Evolutionary conservation across 2,113 vertebrate genomes (phyloP), one percentile per base, ranked within the genome.

Genomic region (Ophthalmolycus amberensis): DNA sequence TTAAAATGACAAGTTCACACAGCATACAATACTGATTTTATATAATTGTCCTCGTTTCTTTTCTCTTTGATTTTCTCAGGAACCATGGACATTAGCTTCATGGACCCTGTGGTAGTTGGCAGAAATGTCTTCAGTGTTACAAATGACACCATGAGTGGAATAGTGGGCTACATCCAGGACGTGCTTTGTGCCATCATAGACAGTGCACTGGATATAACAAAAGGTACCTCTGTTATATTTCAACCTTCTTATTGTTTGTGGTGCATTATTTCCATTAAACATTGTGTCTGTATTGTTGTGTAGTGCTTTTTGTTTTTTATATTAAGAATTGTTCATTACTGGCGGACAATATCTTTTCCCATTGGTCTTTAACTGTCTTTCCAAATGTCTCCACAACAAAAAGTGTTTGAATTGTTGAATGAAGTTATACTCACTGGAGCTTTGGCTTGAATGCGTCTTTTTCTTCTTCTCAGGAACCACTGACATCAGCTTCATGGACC

Each of bases 401-500:
- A 34, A 66, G 34, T 1, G 1, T 18, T 4, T n/a, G 20, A 63
- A 38, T 44, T 58, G 22, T 25, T 52, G 29, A 68, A 37, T 40
- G 27, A 59, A 71, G n/a, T 44, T 48, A 78, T 48, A 78, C 59
- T 84, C 11, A 71, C 62, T 71, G 37, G 0, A 0, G 25, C 5
- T 48, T 66, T 73, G 5, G 32, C 34, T 14, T 80, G 34, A 73
- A 58, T 81, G 40, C 60, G 9, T 77, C 25, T 54, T 48, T 37
- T 64, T 65, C 32, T 72, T 74, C 11, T 84, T 40, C 75, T 71
- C 81, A 93, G 93, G 90, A 89, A 76, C 71, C 63, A 80, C 64
- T 67, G 90, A 90, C 42, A 6, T 91, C 52, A 92, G 87, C 85
- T 91, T 78, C 70, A 77, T 89, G 67, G 91, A 94, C 58, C 93